Evolutionary conservation across 2,113 vertebrate genomes (phyloP).

Genomic region (Talpa occidentalis): DNA sequence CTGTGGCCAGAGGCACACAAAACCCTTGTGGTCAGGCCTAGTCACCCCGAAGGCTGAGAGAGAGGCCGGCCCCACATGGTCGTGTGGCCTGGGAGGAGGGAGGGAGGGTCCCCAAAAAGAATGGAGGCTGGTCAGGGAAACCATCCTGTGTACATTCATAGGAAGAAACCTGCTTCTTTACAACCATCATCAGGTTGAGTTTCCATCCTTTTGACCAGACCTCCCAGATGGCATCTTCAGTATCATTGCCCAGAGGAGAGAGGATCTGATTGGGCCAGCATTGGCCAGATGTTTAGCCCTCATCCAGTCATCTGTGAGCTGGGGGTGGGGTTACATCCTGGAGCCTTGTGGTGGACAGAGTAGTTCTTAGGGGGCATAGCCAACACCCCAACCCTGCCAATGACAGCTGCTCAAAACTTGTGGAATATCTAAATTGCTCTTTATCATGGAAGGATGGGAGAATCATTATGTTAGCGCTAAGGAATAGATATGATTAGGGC

Average conservation of each 20-base stretch:
- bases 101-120: neutral
- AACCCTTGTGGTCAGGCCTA: neutral
- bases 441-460: neutral
- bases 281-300: neutral
- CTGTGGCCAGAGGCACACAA: neutral
- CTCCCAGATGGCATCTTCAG: neutral
- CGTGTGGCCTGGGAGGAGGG: neutral
- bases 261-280: neutral
- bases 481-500: neutral
- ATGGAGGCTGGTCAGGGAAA: neutral
- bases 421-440: neutral
- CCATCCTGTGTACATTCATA: accelerated
- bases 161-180: neutral
- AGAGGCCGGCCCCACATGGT: neutral
- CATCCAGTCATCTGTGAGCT: neutral
- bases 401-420: neutral
- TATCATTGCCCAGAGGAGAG: neutral
- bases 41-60: neutral
- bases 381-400: neutral
- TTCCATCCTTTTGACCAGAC: neutral
- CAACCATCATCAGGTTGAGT: neutral
- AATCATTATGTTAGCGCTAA: neutral
- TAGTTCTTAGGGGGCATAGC: neutral
- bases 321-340: neutral
- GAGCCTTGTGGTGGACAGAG: neutral